phyloP scores from a whole-genome alignment of 1,140 invertebrate species.

The Brachionus rubens region DNA sequence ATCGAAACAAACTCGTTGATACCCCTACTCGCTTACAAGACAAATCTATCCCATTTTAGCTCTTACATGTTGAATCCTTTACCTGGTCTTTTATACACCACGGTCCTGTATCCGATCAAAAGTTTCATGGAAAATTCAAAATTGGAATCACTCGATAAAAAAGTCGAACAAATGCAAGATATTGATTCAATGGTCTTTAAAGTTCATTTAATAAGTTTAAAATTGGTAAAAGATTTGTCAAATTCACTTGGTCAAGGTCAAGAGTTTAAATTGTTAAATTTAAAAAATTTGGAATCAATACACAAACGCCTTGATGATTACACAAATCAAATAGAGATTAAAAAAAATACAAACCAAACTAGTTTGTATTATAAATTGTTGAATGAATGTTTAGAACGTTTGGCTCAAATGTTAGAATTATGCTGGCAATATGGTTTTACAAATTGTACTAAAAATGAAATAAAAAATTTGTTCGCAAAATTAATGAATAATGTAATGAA shows the following conservation, averaged over 20 bases:
- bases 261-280: conserved; percentile 26
- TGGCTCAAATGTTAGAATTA: conserved; percentile 19
- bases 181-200: background rate
- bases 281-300: conserved; percentile 29
- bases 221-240: conserved; percentile 1
- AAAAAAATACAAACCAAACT: background rate
- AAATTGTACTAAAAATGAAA: conserved; percentile 17
- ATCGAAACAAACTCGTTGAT: conserved; percentile 18
- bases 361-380: background rate
- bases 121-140: background rate
- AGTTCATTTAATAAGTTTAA: conserved; percentile 14
- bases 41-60: conserved; percentile 37
- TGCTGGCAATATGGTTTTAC: conserved; percentile 15
- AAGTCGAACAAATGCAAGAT: background rate
- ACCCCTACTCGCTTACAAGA: conserved; percentile 3
- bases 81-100: background rate
- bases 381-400: conserved; percentile 20
- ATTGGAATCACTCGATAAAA: background rate
- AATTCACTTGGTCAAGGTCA: background rate
- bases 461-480: background rate
- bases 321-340: background rate
- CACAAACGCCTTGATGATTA: background rate
- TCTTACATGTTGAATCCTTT: conserved; percentile 39
- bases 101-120: conserved; percentile 9
- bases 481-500: background rate